Base-by-base conservation (phyloP, 2,113 vertebrate genomes). In the Nesoenas mayeri region DNA sequence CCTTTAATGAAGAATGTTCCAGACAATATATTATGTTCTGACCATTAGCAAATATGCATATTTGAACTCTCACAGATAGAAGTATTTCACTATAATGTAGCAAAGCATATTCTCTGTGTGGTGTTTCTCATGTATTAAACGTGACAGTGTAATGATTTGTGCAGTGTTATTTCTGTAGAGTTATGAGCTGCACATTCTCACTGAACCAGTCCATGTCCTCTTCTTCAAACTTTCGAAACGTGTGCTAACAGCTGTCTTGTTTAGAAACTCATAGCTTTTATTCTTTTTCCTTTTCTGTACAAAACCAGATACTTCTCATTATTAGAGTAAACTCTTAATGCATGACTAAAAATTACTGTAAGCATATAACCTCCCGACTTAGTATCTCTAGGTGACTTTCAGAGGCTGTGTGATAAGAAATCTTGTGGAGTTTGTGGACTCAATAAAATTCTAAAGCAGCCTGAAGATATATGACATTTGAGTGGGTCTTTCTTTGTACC, bases 1-100 rank as follows among this genome's bases (percentile, higher is more conserved):
- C n/a, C 28, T 71, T 40, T 88, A 57, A 62, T 2, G 4, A 80
- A 90, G 75, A 91, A 51, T 53, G 16, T 87, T 86, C 28, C 72
- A 88, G 65, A 72, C 26, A 72, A 7, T 64, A 57, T 57, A 32
- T 44, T 88, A n/a, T 18, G 10, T 86, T 90, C 71, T 93, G 65
- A 81, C 65, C 17, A 80, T 94, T 88, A 94, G n/a, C 61, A 88
- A 83, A 77, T 54, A 20, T 20, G 62, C 29, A n/a, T 71, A 88
- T 90, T 90, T 96, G 72, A 83, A 75, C 26, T 96, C 64, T 74
- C 32, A 22, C 40, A 88, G 61, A 92, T 84, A 95, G 31, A 92
- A 88, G 48, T 60, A 96, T 80, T 96, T 86, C 53, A 81, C 84
- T 84, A 57, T 67, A 88, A 80, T 34, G 69, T 48, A 90, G 73